Evolutionary conservation across 2,113 vertebrate species (phyloP).

Genomic region (Aegotheles bennettii): DNA sequence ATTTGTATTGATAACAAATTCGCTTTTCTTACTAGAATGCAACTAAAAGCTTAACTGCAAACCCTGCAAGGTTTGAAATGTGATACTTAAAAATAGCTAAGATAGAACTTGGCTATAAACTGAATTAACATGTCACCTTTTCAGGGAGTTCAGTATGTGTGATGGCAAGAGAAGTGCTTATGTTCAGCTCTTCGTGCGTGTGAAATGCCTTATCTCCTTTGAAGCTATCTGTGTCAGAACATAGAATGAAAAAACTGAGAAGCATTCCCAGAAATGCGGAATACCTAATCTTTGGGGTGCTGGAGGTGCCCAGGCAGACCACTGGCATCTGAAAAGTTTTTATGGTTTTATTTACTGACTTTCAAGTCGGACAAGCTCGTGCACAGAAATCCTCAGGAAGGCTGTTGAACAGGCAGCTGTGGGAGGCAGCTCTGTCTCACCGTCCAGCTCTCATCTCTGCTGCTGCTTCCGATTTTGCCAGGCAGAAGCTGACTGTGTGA

Average conservation of each 20-base stretch:
- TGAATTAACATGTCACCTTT: background rate
- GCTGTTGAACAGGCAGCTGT: background rate
- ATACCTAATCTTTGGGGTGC: background rate
- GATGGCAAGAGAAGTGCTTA: background rate
- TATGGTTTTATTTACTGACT: background rate
- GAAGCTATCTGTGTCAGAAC: background rate
- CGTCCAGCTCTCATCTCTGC: background rate
- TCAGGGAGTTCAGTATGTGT: background rate
- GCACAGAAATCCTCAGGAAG: accelerated
- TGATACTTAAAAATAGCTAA: background rate
- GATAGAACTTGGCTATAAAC: background rate
- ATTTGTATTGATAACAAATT: background rate
- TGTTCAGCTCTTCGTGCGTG: background rate
- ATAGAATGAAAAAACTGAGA: background rate
- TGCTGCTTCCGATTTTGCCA: background rate
- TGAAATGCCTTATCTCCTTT: background rate
- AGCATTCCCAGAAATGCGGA: background rate
- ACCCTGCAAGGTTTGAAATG: background rate
- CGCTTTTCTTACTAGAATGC: background rate
- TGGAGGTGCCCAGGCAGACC: background rate
- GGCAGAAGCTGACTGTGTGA: accelerated
- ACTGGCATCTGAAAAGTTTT: background rate
- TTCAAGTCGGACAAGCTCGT: background rate
- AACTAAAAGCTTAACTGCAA: background rate
- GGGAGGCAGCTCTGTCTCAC: background rate